Percentiles rank a stretch among this genome's conserved stretches.
These are phyloP conservation scores for Dromas ardeola DNA, from an alignment of 2,113 vertebrate species.

Conservation along the genomic window DNA sequence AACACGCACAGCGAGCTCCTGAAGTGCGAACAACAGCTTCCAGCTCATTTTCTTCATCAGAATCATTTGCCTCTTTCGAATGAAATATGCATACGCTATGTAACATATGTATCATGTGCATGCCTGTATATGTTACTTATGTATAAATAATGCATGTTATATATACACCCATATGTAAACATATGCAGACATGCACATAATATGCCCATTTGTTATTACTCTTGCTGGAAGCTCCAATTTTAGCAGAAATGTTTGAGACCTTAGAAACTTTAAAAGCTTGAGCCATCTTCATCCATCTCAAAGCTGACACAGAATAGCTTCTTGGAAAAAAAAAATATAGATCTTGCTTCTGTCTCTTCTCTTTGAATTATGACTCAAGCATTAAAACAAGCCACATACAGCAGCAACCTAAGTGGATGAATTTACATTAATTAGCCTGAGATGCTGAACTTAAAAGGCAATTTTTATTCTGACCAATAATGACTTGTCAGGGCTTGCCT, in stretches of 20 bases:
- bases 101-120: not conserved
- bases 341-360: not conserved
- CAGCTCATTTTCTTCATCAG: not conserved
- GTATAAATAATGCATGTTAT: not conserved
- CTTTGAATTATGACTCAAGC: slow-evolving; percentile 48
- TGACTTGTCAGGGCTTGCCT: slow-evolving; percentile 26
- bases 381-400: slow-evolving; percentile 14
- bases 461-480: slow-evolving; percentile 54
- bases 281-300: not conserved
- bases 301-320: not conserved
- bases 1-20: not conserved
- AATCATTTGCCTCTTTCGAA: not conserved
- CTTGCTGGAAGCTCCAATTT: not conserved
- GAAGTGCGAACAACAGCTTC: not conserved
- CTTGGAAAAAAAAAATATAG: not conserved
- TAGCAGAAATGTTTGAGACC: not conserved
- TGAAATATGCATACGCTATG: not conserved
- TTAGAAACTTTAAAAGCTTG: not conserved
- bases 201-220: not conserved
- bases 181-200: not conserved
- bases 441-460: slow-evolving; percentile 49
- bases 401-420: slow-evolving; percentile 5
- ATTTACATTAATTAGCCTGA: slow-evolving; percentile 52
- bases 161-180: not conserved
- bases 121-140: not conserved